A percentile compares a stretch with the other conserved stretches of the same genome.
Conservation (phyloP, 2,888 invertebrate species). For the Mesorhabditis belari region DNA sequence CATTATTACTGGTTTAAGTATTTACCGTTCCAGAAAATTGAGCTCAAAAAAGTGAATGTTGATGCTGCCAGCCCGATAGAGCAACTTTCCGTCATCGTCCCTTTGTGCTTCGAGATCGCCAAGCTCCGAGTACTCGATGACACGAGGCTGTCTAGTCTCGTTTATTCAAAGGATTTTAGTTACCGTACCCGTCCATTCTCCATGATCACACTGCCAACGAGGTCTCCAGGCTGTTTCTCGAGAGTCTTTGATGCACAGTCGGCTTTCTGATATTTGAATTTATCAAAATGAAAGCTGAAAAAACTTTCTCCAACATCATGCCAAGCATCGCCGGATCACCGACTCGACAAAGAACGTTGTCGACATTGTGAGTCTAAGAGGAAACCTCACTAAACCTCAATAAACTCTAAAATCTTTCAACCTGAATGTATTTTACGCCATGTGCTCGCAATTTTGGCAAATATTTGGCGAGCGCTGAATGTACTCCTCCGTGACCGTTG, state of each 20-base stretch:
- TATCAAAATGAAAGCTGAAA: too few species aligned
- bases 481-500: slow-evolving; percentile 62
- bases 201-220: slow-evolving; percentile 27
- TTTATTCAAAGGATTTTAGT: too few species aligned
- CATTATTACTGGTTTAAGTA: too few species aligned
- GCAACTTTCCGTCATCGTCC: slow-evolving; percentile 63
- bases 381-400: too few species aligned
- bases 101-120: slow-evolving; percentile 68
- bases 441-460: slow-evolving; percentile 59
- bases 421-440: slow-evolving; percentile 80
- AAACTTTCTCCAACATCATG: slow-evolving; percentile 65
- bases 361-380: slow-evolving; percentile 97
- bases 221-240: slow-evolving; percentile 19
- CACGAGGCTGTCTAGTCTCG: too few species aligned
- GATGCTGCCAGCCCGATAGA: slow-evolving; percentile 91
- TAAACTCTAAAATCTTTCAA: too few species aligned
- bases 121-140: slow-evolving; percentile 94
- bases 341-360: slow-evolving; percentile 77
- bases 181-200: slow-evolving; percentile 15
- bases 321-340: slow-evolving; percentile 27
- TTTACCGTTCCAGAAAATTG: slow-evolving; percentile 67
- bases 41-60: slow-evolving; percentile 94
- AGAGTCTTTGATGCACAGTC: slow-evolving; percentile 19
- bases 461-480: slow-evolving; percentile 60
- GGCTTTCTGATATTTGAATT: background rate